Evolutionary conservation across 2,113 vertebrate species (phyloP), one percentile per base, ranked within the genome.

Genomic region (Numenius arquata): DNA sequence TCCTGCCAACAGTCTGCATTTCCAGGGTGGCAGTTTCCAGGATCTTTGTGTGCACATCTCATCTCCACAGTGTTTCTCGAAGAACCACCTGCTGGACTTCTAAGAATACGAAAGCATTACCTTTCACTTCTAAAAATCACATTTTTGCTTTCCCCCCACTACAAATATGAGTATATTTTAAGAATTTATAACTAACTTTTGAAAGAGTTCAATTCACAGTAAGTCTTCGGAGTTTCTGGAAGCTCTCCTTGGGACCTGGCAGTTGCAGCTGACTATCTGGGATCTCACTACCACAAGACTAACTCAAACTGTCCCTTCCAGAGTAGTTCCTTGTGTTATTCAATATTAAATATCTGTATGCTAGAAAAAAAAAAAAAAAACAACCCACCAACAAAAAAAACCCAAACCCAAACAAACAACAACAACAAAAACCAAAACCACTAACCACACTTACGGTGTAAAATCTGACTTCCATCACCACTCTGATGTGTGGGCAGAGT

Each of bases 401-500:
- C 48, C 14, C 50, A 27, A 53, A 53, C 52, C 13, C 50, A 55
- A 53, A 29, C 26, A 53, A 53, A 53, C 26, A 53, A 53, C 14
- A 30, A 53, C 22, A 53, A 16, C 5, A 53, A 53, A 29, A 29
- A 16, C 9, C 26, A 59, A 75, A 59, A 58, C 20, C 87, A 91
- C 47, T 70, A 95, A 82, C 38, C 56, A 90, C 43, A 90, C 40
- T 91, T 89, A 26, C 10, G 43, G 90, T 91, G 85, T 78, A 96
- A 93, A 94, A 87, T 88, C 81, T 61, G 77, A 97, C 52, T 88
- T 75, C n/a, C 84, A 76, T 62, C 83, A 86, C 22, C 43, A 59
- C 68, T 81, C n/a, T n/a, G 55, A 52, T 95, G 83, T 56, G 93
- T 90, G 72, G 94, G 92, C 72, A 95, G 94, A 94, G 67, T 92